Evolutionary conservation across 2,888 invertebrate genomes (phyloP), one percentile per base, ranked within the genome.

Genomic region (Metopia argyrocephala): DNA sequence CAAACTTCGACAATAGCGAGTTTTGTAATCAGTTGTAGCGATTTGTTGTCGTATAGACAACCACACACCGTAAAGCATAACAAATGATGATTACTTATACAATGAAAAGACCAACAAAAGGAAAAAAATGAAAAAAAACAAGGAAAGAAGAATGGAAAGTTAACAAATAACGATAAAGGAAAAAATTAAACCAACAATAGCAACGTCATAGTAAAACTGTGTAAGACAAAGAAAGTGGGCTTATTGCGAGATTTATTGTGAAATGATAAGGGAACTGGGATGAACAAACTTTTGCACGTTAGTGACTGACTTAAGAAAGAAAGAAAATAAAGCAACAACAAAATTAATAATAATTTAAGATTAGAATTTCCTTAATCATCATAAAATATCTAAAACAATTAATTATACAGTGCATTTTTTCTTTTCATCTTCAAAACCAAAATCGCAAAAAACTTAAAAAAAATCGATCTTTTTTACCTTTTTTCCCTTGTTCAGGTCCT

Each of bases 1-100:
- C 70, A 75, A 79, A 79, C 70, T 79, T 71, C 56, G 75, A 70
- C 66, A 70, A 70, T 71, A 57, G 54, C 70, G 38, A 46, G 75
- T 38, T 38, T 56, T 65, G 50, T 70, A 79, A 71, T 71, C 38
- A 75, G 65, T 70, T 70, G 66, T 57, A 57, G 59, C 56, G 54
- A 66, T 76, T 79, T 75, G 75, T 50, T 61, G 65, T 46, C 65
- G 69, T 38, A 38, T 75, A 65, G 65, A 65, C 56, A 74, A 18
- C 31, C 18, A 57, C 27, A 56, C 70, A 70, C 50, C 15, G 7
- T 54, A n/a, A 31, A 62, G 61, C 61, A 38, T 65, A 56, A 61
- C 65, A 54, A 54, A 61, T 61, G 56, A 61, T 23, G 21, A 54
- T 31, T 7, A 31, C 31, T 12, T 12, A 12, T 7, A 12, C 31